phyloP scores from a whole-genome alignment of 35 echinoderm and acorn worm species.

The Ophiothrix spiculata region DNA sequence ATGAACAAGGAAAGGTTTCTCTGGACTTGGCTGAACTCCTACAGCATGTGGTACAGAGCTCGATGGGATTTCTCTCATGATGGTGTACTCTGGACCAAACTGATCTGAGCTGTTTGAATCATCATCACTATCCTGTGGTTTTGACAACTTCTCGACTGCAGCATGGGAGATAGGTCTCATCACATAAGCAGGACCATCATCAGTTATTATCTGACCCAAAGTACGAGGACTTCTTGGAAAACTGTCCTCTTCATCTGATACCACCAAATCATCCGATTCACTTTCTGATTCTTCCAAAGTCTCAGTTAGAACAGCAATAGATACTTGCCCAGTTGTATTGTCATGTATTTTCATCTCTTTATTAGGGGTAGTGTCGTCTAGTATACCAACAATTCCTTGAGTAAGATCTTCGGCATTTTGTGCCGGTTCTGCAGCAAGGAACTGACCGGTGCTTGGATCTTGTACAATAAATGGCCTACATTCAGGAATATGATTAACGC shows the following conservation, averaged over 20 bases:
- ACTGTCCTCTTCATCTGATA: not conserved
- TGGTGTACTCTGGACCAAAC: slow-evolving; percentile 17
- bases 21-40: slow-evolving; percentile 4
- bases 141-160: slow-evolving; percentile 4
- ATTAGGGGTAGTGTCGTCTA: slow-evolving; percentile 1
- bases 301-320: not conserved
- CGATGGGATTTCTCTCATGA: slow-evolving; percentile 6
- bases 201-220: slow-evolving; percentile 52
- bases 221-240: not conserved
- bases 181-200: slow-evolving; percentile 67
- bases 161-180: slow-evolving; percentile 44
- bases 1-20: slow-evolving; percentile 26
- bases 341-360: slow-evolving; percentile 40
- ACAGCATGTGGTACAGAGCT: slow-evolving; percentile 14
- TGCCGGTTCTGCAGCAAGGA: slow-evolving; percentile 40
- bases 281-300: not conserved
- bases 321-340: not conserved
- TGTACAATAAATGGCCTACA: slow-evolving; percentile 34
- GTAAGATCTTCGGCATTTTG: slow-evolving; percentile 29
- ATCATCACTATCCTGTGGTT: not conserved
- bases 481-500: slow-evolving; percentile 24
- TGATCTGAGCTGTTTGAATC: not conserved
- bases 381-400: not conserved
- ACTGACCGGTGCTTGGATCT: slow-evolving; percentile 51
- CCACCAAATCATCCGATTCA: not conserved